phyloP scores from a whole-genome alignment of 2,797 vertebrate genomes.

The Cercopithecus hamlyni region DNA sequence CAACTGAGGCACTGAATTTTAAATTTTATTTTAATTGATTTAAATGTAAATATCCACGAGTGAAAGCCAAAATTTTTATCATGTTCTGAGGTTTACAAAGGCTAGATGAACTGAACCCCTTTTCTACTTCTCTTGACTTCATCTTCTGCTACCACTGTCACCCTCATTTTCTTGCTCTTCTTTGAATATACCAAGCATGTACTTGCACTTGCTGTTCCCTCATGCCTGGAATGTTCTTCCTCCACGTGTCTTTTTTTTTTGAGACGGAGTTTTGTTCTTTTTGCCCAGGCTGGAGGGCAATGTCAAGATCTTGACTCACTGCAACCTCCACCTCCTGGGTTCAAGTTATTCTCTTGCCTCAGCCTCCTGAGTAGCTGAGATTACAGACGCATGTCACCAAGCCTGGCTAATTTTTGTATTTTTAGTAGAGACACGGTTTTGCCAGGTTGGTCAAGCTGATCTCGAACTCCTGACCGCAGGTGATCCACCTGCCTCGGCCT shows the following conservation, averaged over 20 bases:
- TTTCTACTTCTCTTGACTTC: not conserved
- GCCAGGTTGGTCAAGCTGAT: not conserved
- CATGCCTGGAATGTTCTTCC: not conserved
- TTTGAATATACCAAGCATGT: not conserved
- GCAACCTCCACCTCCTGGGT: not conserved
- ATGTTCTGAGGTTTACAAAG: not conserved
- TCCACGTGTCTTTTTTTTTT: too few species aligned
- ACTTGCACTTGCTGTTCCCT: not conserved
- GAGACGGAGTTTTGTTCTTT: not conserved
- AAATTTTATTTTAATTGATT: slow-evolving; percentile 19
- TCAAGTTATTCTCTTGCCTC: not conserved
- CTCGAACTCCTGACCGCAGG: not conserved
- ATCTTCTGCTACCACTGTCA: not conserved
- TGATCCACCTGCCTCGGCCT: not conserved
- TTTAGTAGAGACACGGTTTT: not conserved
- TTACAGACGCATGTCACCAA: not conserved
- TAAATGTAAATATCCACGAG: not conserved
- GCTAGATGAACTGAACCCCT: not conserved
- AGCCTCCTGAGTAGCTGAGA: not conserved
- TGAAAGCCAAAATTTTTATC: not conserved
- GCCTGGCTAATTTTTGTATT: not conserved
- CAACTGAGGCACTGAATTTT: not conserved
- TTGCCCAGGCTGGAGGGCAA: not conserved
- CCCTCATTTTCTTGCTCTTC: not conserved
- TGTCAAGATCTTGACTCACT: not conserved